These are phyloP conservation scores for Akabosia matsudoensis DNA, from an alignment of 1,140 invertebrate genomes.

Conservation along the genomic window DNA sequence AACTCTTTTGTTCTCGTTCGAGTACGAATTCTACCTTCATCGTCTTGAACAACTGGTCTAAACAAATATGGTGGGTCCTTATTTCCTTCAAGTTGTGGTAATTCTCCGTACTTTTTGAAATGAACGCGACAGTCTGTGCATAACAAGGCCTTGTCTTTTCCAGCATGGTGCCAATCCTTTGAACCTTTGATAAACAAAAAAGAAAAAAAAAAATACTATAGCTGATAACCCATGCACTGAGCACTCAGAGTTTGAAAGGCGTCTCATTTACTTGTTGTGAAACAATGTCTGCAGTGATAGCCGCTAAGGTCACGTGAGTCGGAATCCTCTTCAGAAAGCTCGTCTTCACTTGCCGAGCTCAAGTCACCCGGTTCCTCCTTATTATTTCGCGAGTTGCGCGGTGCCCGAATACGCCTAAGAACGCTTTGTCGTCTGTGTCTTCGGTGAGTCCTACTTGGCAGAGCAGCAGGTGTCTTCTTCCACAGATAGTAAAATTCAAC, in stretches of 20 bases:
- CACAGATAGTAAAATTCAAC: slow-evolving; percentile 99
- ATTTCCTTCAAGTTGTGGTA: slow-evolving; percentile 58
- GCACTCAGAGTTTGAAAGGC: not conserved
- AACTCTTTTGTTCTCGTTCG: slow-evolving; percentile 77
- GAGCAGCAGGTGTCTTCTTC: slow-evolving; percentile 99
- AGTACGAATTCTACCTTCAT: slow-evolving; percentile 80
- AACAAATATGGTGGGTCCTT: slow-evolving; percentile 64
- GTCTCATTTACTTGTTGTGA: slow-evolving; percentile 61
- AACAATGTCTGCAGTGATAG: slow-evolving; percentile 53
- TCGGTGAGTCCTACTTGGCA: slow-evolving; percentile 86
- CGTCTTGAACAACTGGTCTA: slow-evolving; percentile 63
- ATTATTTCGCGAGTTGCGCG: slow-evolving; percentile 60
- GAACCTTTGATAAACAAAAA: slow-evolving; percentile 55
- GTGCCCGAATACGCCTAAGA: slow-evolving; percentile 81
- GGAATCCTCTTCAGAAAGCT: slow-evolving; percentile 89
- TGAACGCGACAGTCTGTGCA: slow-evolving; percentile 78
- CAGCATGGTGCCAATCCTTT: slow-evolving; percentile 71
- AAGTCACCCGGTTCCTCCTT: slow-evolving; percentile 55
- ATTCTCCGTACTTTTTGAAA: slow-evolving; percentile 78
- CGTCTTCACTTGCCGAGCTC: slow-evolving; percentile 91
- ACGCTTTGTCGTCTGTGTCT: slow-evolving; percentile 78
- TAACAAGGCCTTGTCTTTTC: slow-evolving; percentile 70
- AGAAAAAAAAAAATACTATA: not conserved
- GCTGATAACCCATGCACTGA: not conserved
- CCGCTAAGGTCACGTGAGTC: slow-evolving; percentile 70